Evolutionary conservation across 2,888 invertebrate genomes (phyloP).

Genomic region (Orthonychiurus folsomi): DNA sequence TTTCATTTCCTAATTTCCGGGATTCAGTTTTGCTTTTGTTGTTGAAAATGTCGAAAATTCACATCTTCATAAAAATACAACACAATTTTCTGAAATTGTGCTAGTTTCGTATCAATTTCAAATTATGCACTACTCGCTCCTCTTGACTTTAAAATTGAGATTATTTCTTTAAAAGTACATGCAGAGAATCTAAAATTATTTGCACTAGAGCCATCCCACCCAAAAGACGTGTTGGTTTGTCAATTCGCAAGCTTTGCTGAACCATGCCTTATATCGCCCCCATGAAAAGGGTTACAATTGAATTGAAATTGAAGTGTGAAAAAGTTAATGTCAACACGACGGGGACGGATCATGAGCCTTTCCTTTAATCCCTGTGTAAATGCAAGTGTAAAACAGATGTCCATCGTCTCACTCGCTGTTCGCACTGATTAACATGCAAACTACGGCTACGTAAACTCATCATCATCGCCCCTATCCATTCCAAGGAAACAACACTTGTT

Average conservation of each 20-base stretch:
- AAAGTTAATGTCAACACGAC: not conserved
- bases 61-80: no score
- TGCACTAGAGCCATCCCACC: no score
- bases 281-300: not conserved
- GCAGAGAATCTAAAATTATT: no score
- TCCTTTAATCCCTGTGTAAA: not conserved
- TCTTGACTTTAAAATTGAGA: no score
- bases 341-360: no score
- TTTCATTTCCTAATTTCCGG: no score
- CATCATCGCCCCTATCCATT: not conserved
- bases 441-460: not conserved
- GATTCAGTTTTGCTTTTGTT: no score
- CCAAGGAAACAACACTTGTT: not conserved
- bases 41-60: no score
- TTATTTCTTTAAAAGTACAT: no score
- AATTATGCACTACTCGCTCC: no score
- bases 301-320: not conserved
- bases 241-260: not conserved
- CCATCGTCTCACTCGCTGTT: not conserved
- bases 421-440: not conserved
- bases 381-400: constrained; percentile 1
- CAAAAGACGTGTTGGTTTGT: not conserved
- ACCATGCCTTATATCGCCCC: not conserved
- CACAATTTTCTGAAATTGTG: no score
- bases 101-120: no score